A percentile compares a stretch with the other conserved stretches of the same genome.
These are phyloP conservation scores for Eurosta solidaginis DNA, from an alignment of 1,140 invertebrate species.

Conservation along the genomic window DNA sequence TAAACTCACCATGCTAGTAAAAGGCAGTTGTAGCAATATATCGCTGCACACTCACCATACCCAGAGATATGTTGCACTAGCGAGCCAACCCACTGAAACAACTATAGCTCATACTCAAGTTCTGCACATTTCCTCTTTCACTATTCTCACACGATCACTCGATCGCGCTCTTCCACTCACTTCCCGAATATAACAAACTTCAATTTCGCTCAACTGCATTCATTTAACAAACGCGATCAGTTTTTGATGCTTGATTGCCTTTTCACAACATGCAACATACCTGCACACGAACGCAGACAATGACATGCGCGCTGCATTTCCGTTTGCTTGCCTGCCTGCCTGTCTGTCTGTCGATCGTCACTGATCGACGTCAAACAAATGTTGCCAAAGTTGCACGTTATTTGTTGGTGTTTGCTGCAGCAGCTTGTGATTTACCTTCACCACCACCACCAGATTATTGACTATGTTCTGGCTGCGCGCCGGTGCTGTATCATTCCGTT, in stretches of 20 bases:
- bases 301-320: neutral
- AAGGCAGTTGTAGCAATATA: too few relatives aligned
- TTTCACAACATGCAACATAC: neutral
- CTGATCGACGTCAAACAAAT: neutral
- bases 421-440: neutral
- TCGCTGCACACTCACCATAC: too few relatives aligned
- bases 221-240: constrained; percentile 13
- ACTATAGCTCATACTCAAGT: too few relatives aligned
- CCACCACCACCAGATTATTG: too few relatives aligned
- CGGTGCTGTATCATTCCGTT: constrained; percentile 14
- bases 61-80: too few relatives aligned
- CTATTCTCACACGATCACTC: neutral
- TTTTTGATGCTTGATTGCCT: neutral
- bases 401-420: neutral
- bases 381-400: neutral
- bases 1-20: too few relatives aligned
- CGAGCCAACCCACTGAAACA: too few relatives aligned
- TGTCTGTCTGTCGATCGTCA: constrained; percentile 13
- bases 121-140: neutral
- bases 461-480: neutral
- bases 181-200: neutral
- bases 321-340: constrained; percentile 7
- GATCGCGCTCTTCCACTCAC: neutral
- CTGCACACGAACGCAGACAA: neutral
- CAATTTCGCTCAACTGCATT: constrained; percentile 21